Base-by-base conservation (phyloP, 2,888 invertebrate genomes). In the Leptopilina myrica region DNA sequence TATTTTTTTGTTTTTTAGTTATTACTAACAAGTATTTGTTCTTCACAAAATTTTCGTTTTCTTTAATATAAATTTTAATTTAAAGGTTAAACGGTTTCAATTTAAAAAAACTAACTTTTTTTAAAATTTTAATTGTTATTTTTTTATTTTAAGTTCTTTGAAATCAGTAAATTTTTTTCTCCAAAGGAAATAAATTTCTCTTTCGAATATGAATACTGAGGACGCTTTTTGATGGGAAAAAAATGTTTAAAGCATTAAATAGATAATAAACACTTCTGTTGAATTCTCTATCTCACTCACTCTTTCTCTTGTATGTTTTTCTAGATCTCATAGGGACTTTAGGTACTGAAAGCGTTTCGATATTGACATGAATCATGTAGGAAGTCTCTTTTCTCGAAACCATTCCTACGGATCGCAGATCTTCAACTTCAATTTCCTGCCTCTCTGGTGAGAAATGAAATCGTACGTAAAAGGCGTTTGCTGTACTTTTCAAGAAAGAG, bases 351-450 rank as follows among this genome's bases (percentile, higher is more conserved):
- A 73, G 9, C 33, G 33, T 73, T 73, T 73, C 26, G 56, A 56
- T 73, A 73, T 73, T 73, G 73, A 56, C 40, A 73, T 59, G 73
- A 73, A 73, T 56, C 73, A 56, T 73, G 73, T 73, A 73, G 26
- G 33, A 69, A 56, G 56, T 73, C 56, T 73, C 56, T 73, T 33
- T 73, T 73, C 73, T 73, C n/a, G 56, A 56, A 40, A 56, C 56
- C 73, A 73, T 73, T 33, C 56, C 56, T 73, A 56, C 56, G 33
- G 73, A 73, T 73, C 56, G n/a, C 56, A 56, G 73, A 73, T 73
- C 73, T 73, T 73, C 73, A 73, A 73, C 73, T 73, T 56, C 73
- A 73, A 73, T 73, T 73, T 73, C 56, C 73, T 73, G 73, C 33
- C 40, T 73, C 73, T 73, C 56, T 53, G 56, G 73, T 73, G 73